These are phyloP conservation scores for Agrochola lota DNA, from an alignment of 2,888 invertebrate species.

Conservation along the genomic window DNA sequence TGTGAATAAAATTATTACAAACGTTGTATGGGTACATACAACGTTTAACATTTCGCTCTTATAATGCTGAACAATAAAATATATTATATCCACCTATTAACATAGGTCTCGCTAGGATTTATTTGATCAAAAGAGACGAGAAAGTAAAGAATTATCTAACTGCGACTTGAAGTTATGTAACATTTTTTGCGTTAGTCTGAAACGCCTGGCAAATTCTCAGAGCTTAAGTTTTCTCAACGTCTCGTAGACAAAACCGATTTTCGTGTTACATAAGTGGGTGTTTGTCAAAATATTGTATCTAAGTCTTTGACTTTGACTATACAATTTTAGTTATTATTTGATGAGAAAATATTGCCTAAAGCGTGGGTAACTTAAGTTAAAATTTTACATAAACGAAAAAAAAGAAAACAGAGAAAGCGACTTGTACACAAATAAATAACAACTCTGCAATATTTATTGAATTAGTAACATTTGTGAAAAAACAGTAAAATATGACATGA, in stretches of 20 bases:
- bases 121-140: neutral
- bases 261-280: constrained; percentile 43
- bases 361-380: neutral
- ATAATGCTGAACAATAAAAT: neutral
- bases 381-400: neutral
- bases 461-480: neutral
- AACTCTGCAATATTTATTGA: neutral
- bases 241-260: constrained; percentile 12
- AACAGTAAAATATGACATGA: neutral
- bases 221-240: constrained; percentile 27
- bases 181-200: constrained; percentile 5
- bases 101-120: neutral
- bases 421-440: neutral
- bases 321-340: neutral
- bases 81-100: neutral
- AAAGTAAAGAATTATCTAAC: constrained; percentile 1
- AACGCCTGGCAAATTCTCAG: constrained; percentile 31
- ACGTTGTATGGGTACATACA: neutral
- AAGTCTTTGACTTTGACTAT: neutral
- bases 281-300: neutral
- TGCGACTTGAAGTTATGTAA: constrained; percentile 40
- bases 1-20: too few species aligned
- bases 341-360: neutral
- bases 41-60: too few species aligned
- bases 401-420: neutral